A percentile compares a stretch with the other conserved stretches of the same genome.
phyloP scores from a whole-genome alignment of 2,797 vertebrate genomes.

The Petrocephalus schoutedeni region DNA sequence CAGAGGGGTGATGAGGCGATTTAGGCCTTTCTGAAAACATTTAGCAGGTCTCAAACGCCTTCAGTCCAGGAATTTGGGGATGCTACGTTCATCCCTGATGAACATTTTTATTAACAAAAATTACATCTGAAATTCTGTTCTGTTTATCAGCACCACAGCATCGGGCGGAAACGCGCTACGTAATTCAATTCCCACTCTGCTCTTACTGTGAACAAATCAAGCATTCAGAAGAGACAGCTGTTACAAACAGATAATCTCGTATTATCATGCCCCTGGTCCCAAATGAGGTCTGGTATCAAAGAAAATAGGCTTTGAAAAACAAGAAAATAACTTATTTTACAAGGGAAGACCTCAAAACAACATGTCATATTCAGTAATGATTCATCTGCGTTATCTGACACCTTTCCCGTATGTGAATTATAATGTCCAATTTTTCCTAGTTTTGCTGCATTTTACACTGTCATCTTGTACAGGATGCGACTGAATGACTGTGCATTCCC shows the following conservation, averaged over 20 bases:
- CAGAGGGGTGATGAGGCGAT: not conserved
- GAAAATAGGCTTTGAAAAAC: not conserved
- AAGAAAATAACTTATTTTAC: not conserved
- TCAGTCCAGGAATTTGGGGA: not conserved
- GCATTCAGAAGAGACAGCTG: not conserved
- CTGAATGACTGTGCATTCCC: not conserved
- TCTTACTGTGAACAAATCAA: not conserved
- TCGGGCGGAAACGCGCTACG: not conserved
- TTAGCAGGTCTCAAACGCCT: not conserved
- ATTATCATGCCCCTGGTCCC: not conserved
- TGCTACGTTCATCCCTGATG: not conserved
- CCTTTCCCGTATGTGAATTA: not conserved
- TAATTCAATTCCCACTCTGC: not conserved
- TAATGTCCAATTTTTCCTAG: not conserved
- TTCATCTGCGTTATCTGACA: not conserved
- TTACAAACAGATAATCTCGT: conserved; percentile 9
- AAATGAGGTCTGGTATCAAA: not conserved
- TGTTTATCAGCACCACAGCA: not conserved
- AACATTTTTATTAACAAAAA: not conserved
- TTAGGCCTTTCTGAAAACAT: not conserved
- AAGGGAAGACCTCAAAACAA: not conserved
- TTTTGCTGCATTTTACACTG: not conserved
- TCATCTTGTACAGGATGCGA: not conserved
- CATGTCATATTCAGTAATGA: not conserved
- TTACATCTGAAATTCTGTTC: not conserved